Conservation (phyloP, 2,888 invertebrate genomes). For the Sarcophaga carnaria region DNA sequence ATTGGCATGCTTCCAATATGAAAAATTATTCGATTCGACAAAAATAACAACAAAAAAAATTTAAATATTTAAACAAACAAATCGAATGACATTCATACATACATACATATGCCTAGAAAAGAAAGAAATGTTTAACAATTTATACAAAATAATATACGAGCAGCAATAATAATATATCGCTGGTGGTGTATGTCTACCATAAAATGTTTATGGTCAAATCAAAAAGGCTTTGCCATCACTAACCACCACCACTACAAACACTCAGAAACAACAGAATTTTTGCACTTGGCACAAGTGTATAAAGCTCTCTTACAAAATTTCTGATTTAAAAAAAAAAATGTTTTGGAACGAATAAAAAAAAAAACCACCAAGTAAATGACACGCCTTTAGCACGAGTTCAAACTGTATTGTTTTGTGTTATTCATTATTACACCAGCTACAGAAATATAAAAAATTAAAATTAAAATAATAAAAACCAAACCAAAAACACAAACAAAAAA, state of each 20-base stretch:
- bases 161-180: conserved; percentile 16
- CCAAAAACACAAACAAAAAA: no score
- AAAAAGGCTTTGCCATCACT: neutral
- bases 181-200: neutral
- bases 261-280: conserved; percentile 51
- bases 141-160: conserved; percentile 44
- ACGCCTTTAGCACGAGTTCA: conserved; percentile 72
- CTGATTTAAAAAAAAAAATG: conserved; percentile 12
- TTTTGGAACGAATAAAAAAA: conserved; percentile 26
- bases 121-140: conserved; percentile 67
- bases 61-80: neutral
- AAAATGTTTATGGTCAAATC: neutral
- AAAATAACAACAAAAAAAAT: neutral
- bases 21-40: neutral
- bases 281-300: conserved; percentile 67
- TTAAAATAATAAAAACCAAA: no score
- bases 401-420: conserved; percentile 66
- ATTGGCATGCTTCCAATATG: conserved; percentile 68
- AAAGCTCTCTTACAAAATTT: conserved; percentile 28
- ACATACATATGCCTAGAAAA: conserved; percentile 51
- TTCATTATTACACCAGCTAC: conserved; percentile 27
- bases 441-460: neutral
- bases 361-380: conserved; percentile 52
- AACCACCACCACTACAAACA: neutral
- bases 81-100: conserved; percentile 18